Evolutionary conservation across 2,888 invertebrate species (phyloP).

Genomic region (Spisula solida): DNA sequence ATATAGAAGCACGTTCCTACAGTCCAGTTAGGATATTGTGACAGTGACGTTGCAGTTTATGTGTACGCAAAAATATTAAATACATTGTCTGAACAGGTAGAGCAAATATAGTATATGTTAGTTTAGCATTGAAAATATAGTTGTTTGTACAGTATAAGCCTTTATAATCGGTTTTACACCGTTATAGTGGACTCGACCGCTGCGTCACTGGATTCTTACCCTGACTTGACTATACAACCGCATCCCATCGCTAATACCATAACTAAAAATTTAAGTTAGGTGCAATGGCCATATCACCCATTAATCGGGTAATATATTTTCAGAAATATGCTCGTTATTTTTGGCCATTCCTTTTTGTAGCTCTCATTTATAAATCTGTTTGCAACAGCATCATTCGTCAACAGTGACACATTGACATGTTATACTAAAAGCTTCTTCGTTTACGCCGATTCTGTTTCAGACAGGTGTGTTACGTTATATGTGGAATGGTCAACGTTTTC

Average conservation of each 20-base stretch:
- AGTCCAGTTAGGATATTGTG: too few species aligned
- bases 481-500: not conserved
- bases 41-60: too few species aligned
- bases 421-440: slow-evolving; percentile 1
- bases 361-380: not conserved
- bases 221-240: too few species aligned
- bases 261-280: not conserved
- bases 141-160: too few species aligned
- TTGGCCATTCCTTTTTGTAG: not conserved
- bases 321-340: not conserved
- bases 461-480: not conserved
- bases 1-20: too few species aligned
- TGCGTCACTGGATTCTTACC: too few species aligned
- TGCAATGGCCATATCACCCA: not conserved
- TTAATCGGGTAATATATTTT: not conserved
- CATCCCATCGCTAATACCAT: not conserved
- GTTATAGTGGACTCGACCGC: too few species aligned
- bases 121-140: too few species aligned
- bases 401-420: not conserved
- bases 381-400: not conserved
- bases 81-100: too few species aligned
- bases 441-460: not conserved
- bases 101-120: too few species aligned
- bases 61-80: too few species aligned
- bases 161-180: too few species aligned